Evolutionary conservation across 2,113 vertebrate species (phyloP), one percentile per base, ranked within the genome.

Genomic region (Todiramphus saurophagus): DNA sequence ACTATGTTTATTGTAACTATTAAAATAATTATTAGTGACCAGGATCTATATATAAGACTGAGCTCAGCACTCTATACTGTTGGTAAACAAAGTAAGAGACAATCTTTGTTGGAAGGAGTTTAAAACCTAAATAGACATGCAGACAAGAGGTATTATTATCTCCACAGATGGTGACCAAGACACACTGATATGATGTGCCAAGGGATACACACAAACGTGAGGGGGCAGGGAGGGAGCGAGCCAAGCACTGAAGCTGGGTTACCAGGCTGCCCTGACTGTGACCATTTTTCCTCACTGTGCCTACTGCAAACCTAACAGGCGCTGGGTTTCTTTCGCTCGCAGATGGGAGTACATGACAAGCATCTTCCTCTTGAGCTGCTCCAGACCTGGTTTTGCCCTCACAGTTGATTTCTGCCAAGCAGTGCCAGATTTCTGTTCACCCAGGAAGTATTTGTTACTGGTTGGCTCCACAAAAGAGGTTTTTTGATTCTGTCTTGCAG

Each of bases 121-220:
- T 88, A n/a, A 37, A 81, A 27, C 55, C 37, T 80, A 83, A 95
- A 93, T 8, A 94, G 72, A 67, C 27, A 48, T 5, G 46, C 80
- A 89, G 87, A 81, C 69, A 75, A 93, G 81, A 91, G 73, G 53
- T 81, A 56, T 83, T 94, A 91, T 91, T 87, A 90, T 88, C 82
- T 78, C 51, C 64, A 86, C 88, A 96, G 73, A 75, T 90, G 83
- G 79, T 86, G 86, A 91, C 74, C 69, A 95, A 73, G 93, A 88
- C 77, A 66, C 3, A 24, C 48, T 28, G 76, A 72, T 18, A 16
- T 9, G 53, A 78, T 50, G 77, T 91, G 63, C 78, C 75, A 79
- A 78, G 41, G 63, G 51, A 78, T 30, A 21, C 11, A 66, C 1
- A 13, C 17, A 35, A 56, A 63, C 1, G 1, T 78, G 89, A 82